phyloP scores from a whole-genome alignment of 1,140 invertebrate genomes.

The Rhyzopertha dominica region DNA sequence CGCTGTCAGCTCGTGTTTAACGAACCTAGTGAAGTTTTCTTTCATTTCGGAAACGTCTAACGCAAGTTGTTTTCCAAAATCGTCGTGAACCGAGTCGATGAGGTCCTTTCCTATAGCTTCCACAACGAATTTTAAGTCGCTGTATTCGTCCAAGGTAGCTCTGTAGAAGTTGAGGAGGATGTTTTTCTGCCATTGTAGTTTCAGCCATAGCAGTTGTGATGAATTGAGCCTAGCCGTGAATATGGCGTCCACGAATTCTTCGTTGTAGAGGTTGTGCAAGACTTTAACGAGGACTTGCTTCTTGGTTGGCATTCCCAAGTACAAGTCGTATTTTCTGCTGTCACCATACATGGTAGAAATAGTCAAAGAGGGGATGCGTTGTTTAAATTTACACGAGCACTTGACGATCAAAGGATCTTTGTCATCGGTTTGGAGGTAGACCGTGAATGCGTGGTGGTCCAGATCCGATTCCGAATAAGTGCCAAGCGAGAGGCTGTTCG shows the following conservation, averaged over 20 bases:
- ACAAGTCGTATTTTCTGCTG: constrained; percentile 17
- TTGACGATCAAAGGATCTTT: constrained; percentile 21
- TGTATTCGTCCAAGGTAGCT: constrained; percentile 21
- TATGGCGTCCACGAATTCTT: constrained; percentile 13
- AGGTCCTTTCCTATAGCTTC: constrained; percentile 18
- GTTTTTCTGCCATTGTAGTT: constrained; percentile 18
- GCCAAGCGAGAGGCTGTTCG: constrained; percentile 10
- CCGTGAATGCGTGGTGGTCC: constrained; percentile 12
- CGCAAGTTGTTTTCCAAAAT: constrained; percentile 16
- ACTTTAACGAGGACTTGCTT: constrained; percentile 15
- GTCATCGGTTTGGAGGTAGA: constrained; percentile 13
- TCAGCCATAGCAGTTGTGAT: constrained; percentile 20
- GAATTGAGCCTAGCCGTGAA: constrained; percentile 17
- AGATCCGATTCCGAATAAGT: constrained; percentile 5
- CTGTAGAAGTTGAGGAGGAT: constrained; percentile 13
- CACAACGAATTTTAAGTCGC: constrained; percentile 16
- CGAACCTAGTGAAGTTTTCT: constrained; percentile 3
- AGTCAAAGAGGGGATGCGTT: constrained; percentile 16
- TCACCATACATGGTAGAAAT: constrained; percentile 16
- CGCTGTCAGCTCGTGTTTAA: not conserved
- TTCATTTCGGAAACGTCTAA: constrained; percentile 12
- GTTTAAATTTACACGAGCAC: constrained; percentile 13
- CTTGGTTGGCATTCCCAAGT: constrained; percentile 16
- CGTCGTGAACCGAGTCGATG: constrained; percentile 21
- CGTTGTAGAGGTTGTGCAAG: constrained; percentile 15